Conservation (phyloP, 1,140 invertebrate species). For the Bombus affinis region DNA sequence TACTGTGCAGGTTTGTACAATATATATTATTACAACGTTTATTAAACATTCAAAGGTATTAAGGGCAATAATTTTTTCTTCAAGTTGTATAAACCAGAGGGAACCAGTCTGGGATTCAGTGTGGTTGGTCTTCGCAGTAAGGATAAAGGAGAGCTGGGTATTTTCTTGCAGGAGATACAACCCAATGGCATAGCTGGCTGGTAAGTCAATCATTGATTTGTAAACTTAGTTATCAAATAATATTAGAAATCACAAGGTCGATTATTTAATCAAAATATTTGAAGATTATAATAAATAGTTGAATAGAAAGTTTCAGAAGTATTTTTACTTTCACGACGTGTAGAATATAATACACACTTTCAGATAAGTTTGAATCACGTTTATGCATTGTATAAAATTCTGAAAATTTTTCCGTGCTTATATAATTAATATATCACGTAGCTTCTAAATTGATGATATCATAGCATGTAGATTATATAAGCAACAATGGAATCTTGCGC, state of each 20-base stretch:
- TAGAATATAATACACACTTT: not conserved
- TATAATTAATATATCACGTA: not conserved
- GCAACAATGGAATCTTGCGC: not conserved
- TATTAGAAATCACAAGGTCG: not conserved
- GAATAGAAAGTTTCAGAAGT: not conserved
- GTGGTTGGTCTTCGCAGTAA: slow-evolving; percentile 89
- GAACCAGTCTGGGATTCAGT: slow-evolving; percentile 89
- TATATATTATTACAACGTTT: not conserved
- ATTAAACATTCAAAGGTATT: not conserved
- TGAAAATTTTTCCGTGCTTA: not conserved
- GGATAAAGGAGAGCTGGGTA: slow-evolving; percentile 88
- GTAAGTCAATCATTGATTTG: slow-evolving; percentile 80
- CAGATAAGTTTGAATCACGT: not conserved
- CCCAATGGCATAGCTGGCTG: slow-evolving; percentile 88
- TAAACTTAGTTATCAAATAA: not conserved
- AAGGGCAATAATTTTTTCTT: slow-evolving; percentile 48
- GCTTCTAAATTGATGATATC: not conserved
- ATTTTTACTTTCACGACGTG: not conserved
- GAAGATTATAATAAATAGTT: not conserved
- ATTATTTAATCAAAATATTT: not conserved
- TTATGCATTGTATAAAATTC: not conserved
- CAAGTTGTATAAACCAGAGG: slow-evolving; percentile 88
- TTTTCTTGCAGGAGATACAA: slow-evolving; percentile 91
- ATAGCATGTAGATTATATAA: not conserved
- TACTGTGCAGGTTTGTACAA: slow-evolving; percentile 82